phyloP scores from a whole-genome alignment of 2,888 invertebrate genomes.

The Nomada goodeniana region DNA sequence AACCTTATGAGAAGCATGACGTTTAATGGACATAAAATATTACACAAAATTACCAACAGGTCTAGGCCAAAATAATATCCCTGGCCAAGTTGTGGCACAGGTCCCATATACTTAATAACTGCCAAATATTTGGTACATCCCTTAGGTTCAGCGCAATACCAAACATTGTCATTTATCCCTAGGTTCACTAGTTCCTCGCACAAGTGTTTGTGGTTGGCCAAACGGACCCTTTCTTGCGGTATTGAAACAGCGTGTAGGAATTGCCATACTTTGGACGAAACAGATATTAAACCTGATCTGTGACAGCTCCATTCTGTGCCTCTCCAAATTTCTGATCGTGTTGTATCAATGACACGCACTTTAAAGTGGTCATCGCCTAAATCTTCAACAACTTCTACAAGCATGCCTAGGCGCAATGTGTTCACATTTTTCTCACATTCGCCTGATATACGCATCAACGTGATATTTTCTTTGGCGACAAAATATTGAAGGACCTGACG shows the following conservation, averaged over 20 bases:
- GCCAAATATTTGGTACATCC: constrained; percentile 71
- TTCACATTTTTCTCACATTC: constrained; percentile 72
- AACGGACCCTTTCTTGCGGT: constrained; percentile 85
- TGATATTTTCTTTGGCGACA: constrained; percentile 72
- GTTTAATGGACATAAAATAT: not conserved
- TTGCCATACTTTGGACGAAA: constrained; percentile 84
- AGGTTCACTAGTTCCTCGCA: constrained; percentile 83
- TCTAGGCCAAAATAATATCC: constrained; percentile 87
- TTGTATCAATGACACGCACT: constrained; percentile 71
- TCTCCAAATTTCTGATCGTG: constrained; percentile 72
- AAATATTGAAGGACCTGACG: constrained; percentile 65
- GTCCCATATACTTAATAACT: constrained; percentile 86
- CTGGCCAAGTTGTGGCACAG: constrained; percentile 85
- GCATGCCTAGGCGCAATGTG: constrained; percentile 73
- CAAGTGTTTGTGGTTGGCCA: constrained; percentile 84
- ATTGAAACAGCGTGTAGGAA: constrained; percentile 85
- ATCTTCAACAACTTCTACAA: constrained; percentile 75
- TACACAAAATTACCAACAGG: constrained; percentile 85
- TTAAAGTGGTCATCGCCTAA: constrained; percentile 71
- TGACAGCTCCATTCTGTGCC: constrained; percentile 81
- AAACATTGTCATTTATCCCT: constrained; percentile 73
- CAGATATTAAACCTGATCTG: constrained; percentile 73
- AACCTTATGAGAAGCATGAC: not conserved
- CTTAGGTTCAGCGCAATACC: constrained; percentile 69
- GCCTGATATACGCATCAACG: constrained; percentile 72